Evolutionary conservation across 1,140 invertebrate species (phyloP).

Genomic region (Orussus abietinus): DNA sequence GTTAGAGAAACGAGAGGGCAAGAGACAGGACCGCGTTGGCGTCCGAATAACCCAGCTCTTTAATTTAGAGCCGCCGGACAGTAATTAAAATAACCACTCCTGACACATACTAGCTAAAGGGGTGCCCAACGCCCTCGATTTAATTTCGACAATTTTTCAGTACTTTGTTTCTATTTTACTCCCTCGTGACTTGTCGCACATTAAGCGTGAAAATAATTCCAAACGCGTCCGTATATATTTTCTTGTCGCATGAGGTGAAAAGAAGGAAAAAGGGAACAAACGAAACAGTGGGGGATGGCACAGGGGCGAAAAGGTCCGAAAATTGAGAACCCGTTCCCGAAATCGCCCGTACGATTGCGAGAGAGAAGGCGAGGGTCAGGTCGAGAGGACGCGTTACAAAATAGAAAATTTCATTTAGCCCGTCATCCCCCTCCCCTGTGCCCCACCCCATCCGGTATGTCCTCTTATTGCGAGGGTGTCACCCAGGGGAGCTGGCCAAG

Average conservation of each 20-base stretch:
- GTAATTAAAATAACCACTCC: constrained; percentile 55
- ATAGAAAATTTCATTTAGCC: constrained; percentile 44
- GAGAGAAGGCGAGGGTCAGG: constrained; percentile 25
- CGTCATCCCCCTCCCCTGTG: constrained; percentile 19
- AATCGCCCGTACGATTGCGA: constrained; percentile 31
- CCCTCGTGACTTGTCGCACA: too few species aligned
- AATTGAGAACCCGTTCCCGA: constrained; percentile 30
- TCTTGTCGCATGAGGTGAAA: neutral
- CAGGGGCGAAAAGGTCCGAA: too few species aligned
- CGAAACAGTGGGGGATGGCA: constrained; percentile 13
- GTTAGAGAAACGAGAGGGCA: constrained; percentile 33
- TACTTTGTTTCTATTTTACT: too few species aligned
- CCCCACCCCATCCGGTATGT: constrained; percentile 19
- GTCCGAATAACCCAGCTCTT: constrained; percentile 47
- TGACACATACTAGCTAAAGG: constrained; percentile 41
- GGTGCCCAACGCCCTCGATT: constrained; percentile 34
- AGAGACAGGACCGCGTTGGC: constrained; percentile 24
- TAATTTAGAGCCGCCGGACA: constrained; percentile 52
- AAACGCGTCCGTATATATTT: too few species aligned
- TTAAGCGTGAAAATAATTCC: too few species aligned
- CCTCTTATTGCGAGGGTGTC: constrained; percentile 27
- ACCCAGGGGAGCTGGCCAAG: neutral
- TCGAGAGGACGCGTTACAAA: constrained; percentile 33
- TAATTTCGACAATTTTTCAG: constrained; percentile 15
- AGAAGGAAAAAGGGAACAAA: neutral